Conservation (phyloP, 1,140 invertebrate species). For the Drosophila insularis region DNA sequence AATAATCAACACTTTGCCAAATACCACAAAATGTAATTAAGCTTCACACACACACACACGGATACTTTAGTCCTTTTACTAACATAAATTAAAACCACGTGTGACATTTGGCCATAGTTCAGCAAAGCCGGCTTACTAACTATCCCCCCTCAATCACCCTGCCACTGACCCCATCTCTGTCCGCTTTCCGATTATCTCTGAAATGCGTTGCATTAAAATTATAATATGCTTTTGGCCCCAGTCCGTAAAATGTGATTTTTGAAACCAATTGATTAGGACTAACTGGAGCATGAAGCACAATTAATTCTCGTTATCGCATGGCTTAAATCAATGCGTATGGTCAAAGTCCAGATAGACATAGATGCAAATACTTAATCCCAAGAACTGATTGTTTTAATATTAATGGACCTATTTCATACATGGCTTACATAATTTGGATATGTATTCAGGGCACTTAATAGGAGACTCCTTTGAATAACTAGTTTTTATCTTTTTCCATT, state of each 20-base stretch:
- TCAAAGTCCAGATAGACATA: background rate
- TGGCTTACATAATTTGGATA: no score
- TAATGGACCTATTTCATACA: no score
- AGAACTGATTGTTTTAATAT: no score
- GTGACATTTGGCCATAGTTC: conserved; percentile 71
- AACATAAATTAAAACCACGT: conserved; percentile 78
- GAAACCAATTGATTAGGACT: conserved; percentile 5
- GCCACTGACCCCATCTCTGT: background rate
- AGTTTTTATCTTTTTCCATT: no score
- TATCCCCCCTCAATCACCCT: conserved; percentile 2
- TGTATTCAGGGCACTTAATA: no score
- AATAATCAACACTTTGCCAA: conserved; percentile 77
- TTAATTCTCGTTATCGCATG: background rate
- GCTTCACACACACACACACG: conserved; percentile 31
- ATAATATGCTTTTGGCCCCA: background rate
- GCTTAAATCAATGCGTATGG: background rate
- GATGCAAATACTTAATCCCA: background rate
- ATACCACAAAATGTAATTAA: conserved; percentile 78
- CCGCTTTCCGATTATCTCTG: background rate
- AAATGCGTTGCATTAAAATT: background rate
- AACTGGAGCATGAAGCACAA: background rate
- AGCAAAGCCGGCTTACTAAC: conserved; percentile 55
- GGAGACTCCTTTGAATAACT: no score
- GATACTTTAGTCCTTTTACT: conserved; percentile 25
- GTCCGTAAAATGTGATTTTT: conserved; percentile 4